These are phyloP conservation scores for Notarius lentiginosus DNA, from an alignment of 2,113 vertebrate genomes.

Conservation along the genomic window DNA sequence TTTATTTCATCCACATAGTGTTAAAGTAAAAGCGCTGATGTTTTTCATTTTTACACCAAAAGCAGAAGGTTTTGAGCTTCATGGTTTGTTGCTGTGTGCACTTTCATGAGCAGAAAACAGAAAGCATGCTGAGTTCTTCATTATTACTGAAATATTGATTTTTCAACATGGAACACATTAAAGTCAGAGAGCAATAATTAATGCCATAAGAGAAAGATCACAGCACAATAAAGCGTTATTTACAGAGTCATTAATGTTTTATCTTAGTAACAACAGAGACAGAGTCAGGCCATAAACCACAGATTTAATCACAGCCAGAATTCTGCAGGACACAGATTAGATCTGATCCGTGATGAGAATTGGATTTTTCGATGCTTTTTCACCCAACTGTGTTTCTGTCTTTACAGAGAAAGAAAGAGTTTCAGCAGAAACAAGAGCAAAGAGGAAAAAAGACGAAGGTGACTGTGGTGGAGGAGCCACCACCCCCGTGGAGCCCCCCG, in stretches of 20 bases:
- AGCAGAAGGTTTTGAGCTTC: background rate
- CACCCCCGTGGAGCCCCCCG: slow-evolving; percentile 87
- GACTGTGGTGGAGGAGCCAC: slow-evolving; percentile 65
- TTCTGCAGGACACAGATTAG: background rate
- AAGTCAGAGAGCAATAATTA: background rate
- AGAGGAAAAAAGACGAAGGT: slow-evolving; percentile 73
- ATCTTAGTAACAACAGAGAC: background rate
- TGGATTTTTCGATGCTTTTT: background rate
- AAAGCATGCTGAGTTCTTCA: background rate
- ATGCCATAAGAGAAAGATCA: background rate
- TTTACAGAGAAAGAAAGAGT: slow-evolving; percentile 81
- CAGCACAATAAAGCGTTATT: background rate
- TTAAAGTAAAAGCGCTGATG: background rate
- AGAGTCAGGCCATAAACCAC: background rate
- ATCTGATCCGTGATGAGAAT: background rate
- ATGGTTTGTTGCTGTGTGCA: background rate
- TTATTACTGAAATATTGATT: background rate
- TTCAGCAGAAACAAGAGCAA: slow-evolving; percentile 72
- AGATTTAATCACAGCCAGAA: background rate
- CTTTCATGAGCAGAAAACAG: background rate
- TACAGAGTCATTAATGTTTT: background rate
- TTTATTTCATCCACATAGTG: background rate
- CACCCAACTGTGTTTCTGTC: background rate
- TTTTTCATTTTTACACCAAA: background rate
- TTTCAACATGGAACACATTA: background rate